Evolutionary conservation across 2,113 vertebrate species (phyloP).

Genomic region (Pseudopipra pipra): DNA sequence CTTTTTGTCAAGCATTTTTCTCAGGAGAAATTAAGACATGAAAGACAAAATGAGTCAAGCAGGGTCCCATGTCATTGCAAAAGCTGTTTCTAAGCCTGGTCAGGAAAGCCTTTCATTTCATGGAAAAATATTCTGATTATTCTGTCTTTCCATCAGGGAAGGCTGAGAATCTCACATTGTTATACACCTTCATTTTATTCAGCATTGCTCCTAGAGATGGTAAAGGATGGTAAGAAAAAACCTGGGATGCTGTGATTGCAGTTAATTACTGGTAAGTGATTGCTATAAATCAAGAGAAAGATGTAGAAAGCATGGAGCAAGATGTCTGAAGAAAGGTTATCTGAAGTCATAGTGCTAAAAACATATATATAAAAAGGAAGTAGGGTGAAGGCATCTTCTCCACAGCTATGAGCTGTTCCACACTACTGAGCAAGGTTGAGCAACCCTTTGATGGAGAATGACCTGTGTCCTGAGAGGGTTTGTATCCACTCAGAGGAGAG

Average conservation of each 20-base stretch:
- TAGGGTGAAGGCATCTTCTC: background rate
- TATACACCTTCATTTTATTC: background rate
- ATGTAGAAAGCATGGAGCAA: background rate
- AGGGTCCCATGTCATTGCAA: conserved; percentile 6
- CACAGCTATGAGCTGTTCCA: background rate
- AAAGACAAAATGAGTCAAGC: conserved; percentile 25
- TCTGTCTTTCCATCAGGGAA: background rate
- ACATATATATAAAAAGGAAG: background rate
- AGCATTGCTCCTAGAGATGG: background rate
- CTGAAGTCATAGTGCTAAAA: background rate
- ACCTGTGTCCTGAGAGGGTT: background rate
- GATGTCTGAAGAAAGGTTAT: background rate
- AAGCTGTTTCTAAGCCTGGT: background rate
- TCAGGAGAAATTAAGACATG: conserved; percentile 55
- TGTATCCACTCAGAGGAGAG: background rate
- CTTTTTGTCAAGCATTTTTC: conserved; percentile 31
- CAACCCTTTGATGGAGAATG: background rate
- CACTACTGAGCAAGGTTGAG: accelerated
- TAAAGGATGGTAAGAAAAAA: background rate
- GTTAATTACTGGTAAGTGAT: background rate
- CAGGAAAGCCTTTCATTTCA: conserved; percentile 30
- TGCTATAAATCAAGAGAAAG: background rate
- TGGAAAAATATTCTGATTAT: conserved; percentile 50
- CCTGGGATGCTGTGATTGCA: background rate
- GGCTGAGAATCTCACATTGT: background rate